Conservation (phyloP, 2,113 vertebrate genomes). For the Polypterus senegalus region DNA sequence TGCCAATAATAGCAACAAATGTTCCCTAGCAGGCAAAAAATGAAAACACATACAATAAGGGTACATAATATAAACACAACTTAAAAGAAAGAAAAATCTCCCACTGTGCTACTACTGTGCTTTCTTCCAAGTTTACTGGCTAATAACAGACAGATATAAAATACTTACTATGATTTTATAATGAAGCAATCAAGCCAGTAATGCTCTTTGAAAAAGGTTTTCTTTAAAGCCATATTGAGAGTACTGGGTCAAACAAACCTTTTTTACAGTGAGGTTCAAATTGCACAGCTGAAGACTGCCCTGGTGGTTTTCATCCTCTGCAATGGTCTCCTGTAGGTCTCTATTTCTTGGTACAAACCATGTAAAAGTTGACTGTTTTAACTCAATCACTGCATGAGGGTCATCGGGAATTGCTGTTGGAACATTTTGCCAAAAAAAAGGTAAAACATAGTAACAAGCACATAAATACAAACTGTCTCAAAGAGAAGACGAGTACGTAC, state of each 20-base stretch:
- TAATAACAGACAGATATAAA: too few relatives aligned
- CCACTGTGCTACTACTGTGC: too few relatives aligned
- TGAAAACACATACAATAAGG: not conserved
- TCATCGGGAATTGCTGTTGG: constrained; percentile 41
- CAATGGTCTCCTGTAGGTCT: constrained; percentile 11
- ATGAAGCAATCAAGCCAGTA: too few relatives aligned
- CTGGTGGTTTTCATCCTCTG: constrained; percentile 11
- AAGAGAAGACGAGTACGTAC: constrained; percentile 27
- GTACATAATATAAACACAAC: not conserved
- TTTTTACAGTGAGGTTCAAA: constrained; percentile 57
- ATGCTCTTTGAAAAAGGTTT: not conserved
- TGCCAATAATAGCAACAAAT: constrained; percentile 79
- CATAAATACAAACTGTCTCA: too few relatives aligned
- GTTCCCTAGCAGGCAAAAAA: constrained; percentile 51
- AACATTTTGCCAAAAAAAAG: not conserved
- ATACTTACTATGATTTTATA: too few relatives aligned
- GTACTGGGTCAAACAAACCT: constrained; percentile 40
- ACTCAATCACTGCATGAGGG: constrained; percentile 40
- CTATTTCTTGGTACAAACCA: constrained; percentile 42
- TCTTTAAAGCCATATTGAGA: not conserved
- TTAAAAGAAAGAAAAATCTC: not conserved
- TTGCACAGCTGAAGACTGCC: constrained; percentile 50
- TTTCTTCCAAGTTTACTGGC: too few relatives aligned
- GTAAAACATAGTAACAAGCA: constrained; percentile 1
- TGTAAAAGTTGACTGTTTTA: constrained; percentile 64